A percentile compares a stretch with the other conserved stretches of the same genome.
phyloP scores from a whole-genome alignment of 2,888 invertebrate species.

The Machimus rusticus region DNA sequence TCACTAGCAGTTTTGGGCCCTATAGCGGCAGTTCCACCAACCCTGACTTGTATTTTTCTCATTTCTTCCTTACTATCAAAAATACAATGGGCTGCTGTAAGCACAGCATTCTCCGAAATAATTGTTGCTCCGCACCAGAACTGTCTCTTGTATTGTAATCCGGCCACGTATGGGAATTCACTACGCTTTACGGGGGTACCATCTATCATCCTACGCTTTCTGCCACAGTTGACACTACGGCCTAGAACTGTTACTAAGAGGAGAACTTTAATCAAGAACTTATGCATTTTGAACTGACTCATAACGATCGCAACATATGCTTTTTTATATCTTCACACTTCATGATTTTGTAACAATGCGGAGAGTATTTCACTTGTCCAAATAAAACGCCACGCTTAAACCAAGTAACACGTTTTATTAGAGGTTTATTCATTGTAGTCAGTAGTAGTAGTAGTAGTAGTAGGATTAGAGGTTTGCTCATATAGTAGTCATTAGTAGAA shows the following conservation, averaged over 20 bases:
- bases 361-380: no score
- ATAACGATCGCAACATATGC: background rate
- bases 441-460: no score
- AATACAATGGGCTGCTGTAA: slow-evolving; percentile 1
- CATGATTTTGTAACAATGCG: no score
- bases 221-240: background rate
- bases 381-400: no score
- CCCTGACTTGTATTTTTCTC: background rate
- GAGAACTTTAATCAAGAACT: background rate
- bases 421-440: no score
- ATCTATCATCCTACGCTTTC: background rate
- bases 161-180: slow-evolving; percentile 13
- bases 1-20: background rate
- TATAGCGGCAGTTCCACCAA: background rate
- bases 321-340: background rate
- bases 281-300: background rate
- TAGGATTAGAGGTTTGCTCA: no score
- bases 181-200: background rate
- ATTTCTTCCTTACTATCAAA: background rate
- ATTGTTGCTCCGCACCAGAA: slow-evolving; percentile 7
- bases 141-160: background rate
- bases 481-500: no score
- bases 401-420: no score
- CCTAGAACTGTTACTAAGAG: background rate
- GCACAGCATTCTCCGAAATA: background rate